Evolutionary conservation across 2,888 invertebrate species (phyloP).

Genomic region (Pantelozetes paolii): DNA sequence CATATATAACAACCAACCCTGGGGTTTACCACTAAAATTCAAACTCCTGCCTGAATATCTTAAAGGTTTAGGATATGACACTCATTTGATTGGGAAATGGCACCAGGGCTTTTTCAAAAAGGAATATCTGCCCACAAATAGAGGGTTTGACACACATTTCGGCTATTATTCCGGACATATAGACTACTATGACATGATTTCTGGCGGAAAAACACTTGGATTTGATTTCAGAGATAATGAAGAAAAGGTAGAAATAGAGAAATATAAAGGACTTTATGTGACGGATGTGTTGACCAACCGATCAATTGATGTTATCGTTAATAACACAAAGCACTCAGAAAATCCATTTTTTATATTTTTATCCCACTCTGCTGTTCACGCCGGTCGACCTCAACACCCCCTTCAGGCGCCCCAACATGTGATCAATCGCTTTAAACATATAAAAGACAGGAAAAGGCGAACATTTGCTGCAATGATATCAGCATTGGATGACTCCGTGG

Average conservation of each 20-base stretch:
- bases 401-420: slow-evolving; percentile 71
- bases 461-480: slow-evolving; percentile 69
- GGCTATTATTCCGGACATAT: slow-evolving; percentile 87
- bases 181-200: slow-evolving; percentile 82
- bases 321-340: slow-evolving; percentile 58
- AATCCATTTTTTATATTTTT: slow-evolving; percentile 77
- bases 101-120: slow-evolving; percentile 70
- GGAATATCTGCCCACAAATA: slow-evolving; percentile 68
- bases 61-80: slow-evolving; percentile 70
- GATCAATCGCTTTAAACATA: slow-evolving; percentile 64
- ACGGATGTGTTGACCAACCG: slow-evolving; percentile 77
- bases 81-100: slow-evolving; percentile 81
- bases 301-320: slow-evolving; percentile 65
- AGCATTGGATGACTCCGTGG: slow-evolving; percentile 78
- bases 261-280: slow-evolving; percentile 65
- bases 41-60: slow-evolving; percentile 77
- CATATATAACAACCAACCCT: slow-evolving; percentile 70
- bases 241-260: not conserved
- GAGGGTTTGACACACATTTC: slow-evolving; percentile 77
- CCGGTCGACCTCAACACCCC: slow-evolving; percentile 75
- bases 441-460: slow-evolving; percentile 63
- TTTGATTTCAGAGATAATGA: slow-evolving; percentile 37
- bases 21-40: slow-evolving; percentile 74
- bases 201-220: slow-evolving; percentile 45
- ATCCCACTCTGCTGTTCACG: slow-evolving; percentile 83